Percentiles rank a stretch among this genome's conserved stretches.
Evolutionary conservation across 2,888 invertebrate genomes (phyloP).

Genomic region (Silvanus unidentatus): DNA sequence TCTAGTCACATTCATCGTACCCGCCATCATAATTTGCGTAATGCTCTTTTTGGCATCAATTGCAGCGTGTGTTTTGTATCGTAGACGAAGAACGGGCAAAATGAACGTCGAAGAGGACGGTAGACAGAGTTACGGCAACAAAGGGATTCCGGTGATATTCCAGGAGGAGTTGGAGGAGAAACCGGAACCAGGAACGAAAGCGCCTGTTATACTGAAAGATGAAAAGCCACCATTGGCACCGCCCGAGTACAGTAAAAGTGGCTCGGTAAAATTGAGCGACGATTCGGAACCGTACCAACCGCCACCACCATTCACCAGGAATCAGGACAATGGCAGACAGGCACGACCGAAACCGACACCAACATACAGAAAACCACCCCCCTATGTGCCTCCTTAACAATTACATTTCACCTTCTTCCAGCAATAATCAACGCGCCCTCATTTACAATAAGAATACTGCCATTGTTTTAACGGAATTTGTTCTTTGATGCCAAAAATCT

Average conservation of each 20-base stretch:
- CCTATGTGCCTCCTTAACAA: slow-evolving; percentile 93
- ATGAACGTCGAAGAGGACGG: slow-evolving; percentile 79
- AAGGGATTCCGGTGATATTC: slow-evolving; percentile 81
- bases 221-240: slow-evolving; percentile 90
- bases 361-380: slow-evolving; percentile 91
- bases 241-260: slow-evolving; percentile 62
- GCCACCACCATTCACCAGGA: slow-evolving; percentile 77
- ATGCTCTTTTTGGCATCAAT: slow-evolving; percentile 84
- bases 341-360: slow-evolving; percentile 80
- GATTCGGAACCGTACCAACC: slow-evolving; percentile 80
- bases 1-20: slow-evolving; percentile 78
- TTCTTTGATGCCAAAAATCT: not conserved
- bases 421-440: slow-evolving; percentile 26
- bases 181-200: slow-evolving; percentile 82
- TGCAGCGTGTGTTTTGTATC: slow-evolving; percentile 82
- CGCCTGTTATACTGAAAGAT: slow-evolving; percentile 89
- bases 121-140: slow-evolving; percentile 74
- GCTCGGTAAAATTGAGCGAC: slow-evolving; percentile 43
- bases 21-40: slow-evolving; percentile 79
- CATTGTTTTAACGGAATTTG: slow-evolving; percentile 2
- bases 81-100: slow-evolving; percentile 77
- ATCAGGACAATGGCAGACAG: slow-evolving; percentile 66
- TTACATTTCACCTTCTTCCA: slow-evolving; percentile 42
- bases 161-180: slow-evolving; percentile 94
- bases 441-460: slow-evolving; percentile 8